Evolutionary conservation across 2,888 invertebrate species (phyloP).

Genomic region (Helobdella robusta): DNA sequence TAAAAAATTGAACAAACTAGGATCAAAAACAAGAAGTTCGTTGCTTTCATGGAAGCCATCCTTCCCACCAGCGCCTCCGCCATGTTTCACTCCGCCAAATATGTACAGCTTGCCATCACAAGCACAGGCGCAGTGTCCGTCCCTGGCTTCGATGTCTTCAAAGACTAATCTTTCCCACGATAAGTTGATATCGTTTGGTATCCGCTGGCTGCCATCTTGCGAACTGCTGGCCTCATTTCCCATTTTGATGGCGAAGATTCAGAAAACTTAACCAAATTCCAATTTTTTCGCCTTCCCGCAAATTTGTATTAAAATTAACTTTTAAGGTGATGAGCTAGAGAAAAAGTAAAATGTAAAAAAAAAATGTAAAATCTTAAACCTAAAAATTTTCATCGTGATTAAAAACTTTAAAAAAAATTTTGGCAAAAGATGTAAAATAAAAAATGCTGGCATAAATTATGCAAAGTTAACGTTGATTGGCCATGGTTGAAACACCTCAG

Average conservation of each 20-base stretch:
- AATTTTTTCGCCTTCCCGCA: no score
- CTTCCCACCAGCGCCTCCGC: constrained; percentile 33
- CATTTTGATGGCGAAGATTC: not conserved
- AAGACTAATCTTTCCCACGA: not conserved
- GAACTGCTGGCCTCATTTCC: not conserved
- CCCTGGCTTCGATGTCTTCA: constrained; percentile 35
- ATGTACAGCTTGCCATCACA: constrained; percentile 38
- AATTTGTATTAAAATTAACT: no score
- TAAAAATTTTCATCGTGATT: no score
- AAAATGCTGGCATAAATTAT: no score
- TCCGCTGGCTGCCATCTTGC: not conserved
- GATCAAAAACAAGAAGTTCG: constrained; percentile 41
- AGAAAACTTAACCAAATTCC: no score
- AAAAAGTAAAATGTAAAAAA: no score
- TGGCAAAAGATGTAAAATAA: no score
- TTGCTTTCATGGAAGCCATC: constrained; percentile 39
- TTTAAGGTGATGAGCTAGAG: no score
- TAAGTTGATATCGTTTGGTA: not conserved
- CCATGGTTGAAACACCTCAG: not conserved
- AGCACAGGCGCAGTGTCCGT: constrained; percentile 43
- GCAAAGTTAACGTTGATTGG: not conserved
- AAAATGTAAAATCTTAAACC: no score
- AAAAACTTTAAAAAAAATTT: no score
- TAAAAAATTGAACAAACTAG: constrained; percentile 35
- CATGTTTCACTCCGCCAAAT: constrained; percentile 45